These are phyloP conservation scores for Galeruca laticollis DNA, from an alignment of 2,888 invertebrate genomes.

Conservation along the genomic window DNA sequence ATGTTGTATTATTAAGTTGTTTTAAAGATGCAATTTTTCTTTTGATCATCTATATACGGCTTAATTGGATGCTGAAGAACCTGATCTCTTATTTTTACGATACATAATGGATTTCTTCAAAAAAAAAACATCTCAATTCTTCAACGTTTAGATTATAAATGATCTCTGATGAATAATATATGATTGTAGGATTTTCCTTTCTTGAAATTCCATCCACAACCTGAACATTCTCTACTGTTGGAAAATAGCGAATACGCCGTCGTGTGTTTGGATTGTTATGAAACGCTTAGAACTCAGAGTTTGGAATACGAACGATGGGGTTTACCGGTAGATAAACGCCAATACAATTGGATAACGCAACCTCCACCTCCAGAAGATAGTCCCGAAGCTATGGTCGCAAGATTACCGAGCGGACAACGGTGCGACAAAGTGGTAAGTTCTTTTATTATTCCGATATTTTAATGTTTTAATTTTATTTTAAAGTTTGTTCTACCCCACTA, in stretches of 20 bases:
- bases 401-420: slow-evolving; percentile 87
- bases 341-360: slow-evolving; percentile 94
- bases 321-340: slow-evolving; percentile 88
- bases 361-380: slow-evolving; percentile 93
- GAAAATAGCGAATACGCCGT: slow-evolving; percentile 93
- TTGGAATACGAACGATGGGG: slow-evolving; percentile 91
- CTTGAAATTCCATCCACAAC: slow-evolving; percentile 84
- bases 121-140: too few species aligned
- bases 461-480: too few species aligned
- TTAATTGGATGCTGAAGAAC: too few species aligned
- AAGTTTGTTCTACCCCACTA: too few species aligned
- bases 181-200: slow-evolving; percentile 86
- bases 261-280: slow-evolving; percentile 93
- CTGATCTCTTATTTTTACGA: too few species aligned
- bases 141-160: neutral
- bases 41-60: too few species aligned
- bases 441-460: too few species aligned
- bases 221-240: slow-evolving; percentile 84
- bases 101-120: neutral
- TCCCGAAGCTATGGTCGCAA: slow-evolving; percentile 85
- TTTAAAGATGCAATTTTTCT: too few species aligned
- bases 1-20: too few species aligned
- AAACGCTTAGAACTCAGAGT: slow-evolving; percentile 90
- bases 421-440: slow-evolving; percentile 79
- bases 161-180: slow-evolving; percentile 9